Evolutionary conservation across 30 jellyfish, hydroid and myxozoan genomes (phyloP).

Genomic region (Cassiopea xamachana): DNA sequence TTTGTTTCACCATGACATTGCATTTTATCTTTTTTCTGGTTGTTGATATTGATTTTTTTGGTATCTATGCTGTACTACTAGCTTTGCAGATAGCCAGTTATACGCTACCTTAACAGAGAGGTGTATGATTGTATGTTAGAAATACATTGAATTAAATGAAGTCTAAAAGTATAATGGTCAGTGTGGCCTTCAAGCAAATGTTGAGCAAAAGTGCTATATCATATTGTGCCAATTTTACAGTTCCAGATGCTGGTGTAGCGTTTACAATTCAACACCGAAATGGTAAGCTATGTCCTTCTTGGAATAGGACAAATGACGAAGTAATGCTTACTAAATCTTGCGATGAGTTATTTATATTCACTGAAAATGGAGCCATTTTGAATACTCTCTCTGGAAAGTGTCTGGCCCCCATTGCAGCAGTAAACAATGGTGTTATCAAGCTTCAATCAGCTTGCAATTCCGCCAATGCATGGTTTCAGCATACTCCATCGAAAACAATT

Average conservation of each 20-base stretch:
- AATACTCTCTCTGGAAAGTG: slow-evolving; percentile 18
- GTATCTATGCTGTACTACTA: no score
- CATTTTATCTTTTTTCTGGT: no score
- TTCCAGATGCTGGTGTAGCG: background rate
- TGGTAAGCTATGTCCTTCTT: slow-evolving; percentile 24
- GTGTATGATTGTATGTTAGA: no score
- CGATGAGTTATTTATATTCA: slow-evolving; percentile 23
- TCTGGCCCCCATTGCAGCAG: background rate
- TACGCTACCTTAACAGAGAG: no score
- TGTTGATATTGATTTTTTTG: no score
- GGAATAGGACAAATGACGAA: slow-evolving; percentile 6
- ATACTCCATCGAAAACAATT: slow-evolving; percentile 26
- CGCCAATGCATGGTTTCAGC: slow-evolving; percentile 11
- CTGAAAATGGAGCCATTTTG: slow-evolving; percentile 12
- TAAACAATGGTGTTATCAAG: background rate
- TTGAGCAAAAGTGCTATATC: background rate
- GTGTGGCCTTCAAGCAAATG: background rate
- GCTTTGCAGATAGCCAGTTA: no score
- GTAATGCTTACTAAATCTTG: slow-evolving; percentile 17
- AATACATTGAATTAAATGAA: no score
- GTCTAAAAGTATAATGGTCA: no score
- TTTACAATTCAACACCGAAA: slow-evolving; percentile 15
- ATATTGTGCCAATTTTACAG: background rate
- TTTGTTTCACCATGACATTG: no score
- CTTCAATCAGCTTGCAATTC: slow-evolving; percentile 40